Conservation (phyloP, 2,888 invertebrate species). For the Pyrocoelia pectoralis region DNA sequence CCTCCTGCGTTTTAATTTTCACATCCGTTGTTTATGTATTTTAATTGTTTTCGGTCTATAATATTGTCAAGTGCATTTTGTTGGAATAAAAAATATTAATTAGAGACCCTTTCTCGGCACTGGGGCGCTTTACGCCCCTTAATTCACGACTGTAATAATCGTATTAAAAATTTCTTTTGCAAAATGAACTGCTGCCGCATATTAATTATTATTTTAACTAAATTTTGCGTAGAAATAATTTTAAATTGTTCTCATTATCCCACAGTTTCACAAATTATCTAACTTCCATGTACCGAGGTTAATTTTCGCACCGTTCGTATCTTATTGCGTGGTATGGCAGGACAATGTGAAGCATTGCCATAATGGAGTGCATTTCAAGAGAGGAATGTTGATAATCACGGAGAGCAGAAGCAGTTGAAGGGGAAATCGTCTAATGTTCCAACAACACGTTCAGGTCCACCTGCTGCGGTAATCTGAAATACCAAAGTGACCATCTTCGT, state of each 20-base stretch:
- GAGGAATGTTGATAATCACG: conserved; percentile 57
- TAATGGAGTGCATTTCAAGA: conserved; percentile 53
- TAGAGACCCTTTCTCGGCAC: not conserved
- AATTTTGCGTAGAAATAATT: conserved; percentile 40
- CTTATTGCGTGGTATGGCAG: conserved; percentile 40
- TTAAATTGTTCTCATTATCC: conserved; percentile 46
- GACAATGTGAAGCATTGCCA: conserved; percentile 50
- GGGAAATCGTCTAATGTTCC: conserved; percentile 31
- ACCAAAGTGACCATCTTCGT: conserved; percentile 52
- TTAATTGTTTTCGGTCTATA: conserved; percentile 17
- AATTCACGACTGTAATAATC: not conserved
- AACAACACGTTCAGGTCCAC: conserved; percentile 35
- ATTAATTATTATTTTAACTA: too few species aligned
- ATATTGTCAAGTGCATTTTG: too few species aligned
- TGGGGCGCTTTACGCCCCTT: too few species aligned
- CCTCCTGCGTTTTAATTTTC: conserved; percentile 27
- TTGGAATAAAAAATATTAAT: too few species aligned
- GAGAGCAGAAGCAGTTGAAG: conserved; percentile 32
- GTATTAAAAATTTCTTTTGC: not conserved
- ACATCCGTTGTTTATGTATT: conserved; percentile 25
- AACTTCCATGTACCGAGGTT: conserved; percentile 47
- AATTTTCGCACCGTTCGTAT: conserved; percentile 43
- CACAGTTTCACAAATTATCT: conserved; percentile 42
- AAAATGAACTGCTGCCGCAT: too few species aligned
- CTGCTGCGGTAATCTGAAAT: conserved; percentile 49